Conservation (phyloP, 2,888 invertebrate genomes). For the Theretra japonica region DNA sequence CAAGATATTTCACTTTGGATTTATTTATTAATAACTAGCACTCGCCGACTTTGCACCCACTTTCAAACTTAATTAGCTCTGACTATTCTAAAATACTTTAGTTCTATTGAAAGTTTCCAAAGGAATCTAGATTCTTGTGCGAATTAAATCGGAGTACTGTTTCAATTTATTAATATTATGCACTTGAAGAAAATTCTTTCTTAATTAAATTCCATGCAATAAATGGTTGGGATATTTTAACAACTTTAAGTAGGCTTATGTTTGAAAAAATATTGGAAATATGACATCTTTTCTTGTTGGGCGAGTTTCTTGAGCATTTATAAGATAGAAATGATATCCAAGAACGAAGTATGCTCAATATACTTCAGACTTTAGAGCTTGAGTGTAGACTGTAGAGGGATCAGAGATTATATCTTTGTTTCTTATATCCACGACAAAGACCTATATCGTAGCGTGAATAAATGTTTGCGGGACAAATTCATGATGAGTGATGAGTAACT, state of each 20-base stretch:
- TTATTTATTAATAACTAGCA: conserved; percentile 20
- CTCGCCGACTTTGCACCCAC: conserved; percentile 2
- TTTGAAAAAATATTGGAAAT: neutral
- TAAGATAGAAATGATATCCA: too few relatives aligned
- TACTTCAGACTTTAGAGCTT: too few relatives aligned
- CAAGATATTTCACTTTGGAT: conserved; percentile 9
- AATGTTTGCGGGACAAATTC: too few relatives aligned
- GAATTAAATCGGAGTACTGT: neutral
- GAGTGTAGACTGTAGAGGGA: too few relatives aligned
- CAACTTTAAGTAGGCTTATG: neutral
- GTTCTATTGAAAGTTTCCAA: neutral
- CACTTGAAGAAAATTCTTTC: neutral
- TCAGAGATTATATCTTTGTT: too few relatives aligned
- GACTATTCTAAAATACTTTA: conserved; percentile 6
- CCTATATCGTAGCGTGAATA: too few relatives aligned
- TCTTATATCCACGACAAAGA: too few relatives aligned
- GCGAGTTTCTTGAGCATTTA: too few relatives aligned
- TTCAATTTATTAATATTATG: neutral
- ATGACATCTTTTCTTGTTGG: too few relatives aligned
- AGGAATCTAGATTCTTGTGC: conserved; percentile 1
- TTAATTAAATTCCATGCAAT: neutral
- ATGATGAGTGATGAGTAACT: too few relatives aligned
- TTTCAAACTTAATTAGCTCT: conserved; percentile 16
- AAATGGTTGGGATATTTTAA: neutral
- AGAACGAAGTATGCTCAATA: too few relatives aligned